Percentiles rank a stretch among this genome's conserved stretches.
Evolutionary conservation across 2,113 vertebrate genomes (phyloP).

Genomic region (Leptocoma aspasia): DNA sequence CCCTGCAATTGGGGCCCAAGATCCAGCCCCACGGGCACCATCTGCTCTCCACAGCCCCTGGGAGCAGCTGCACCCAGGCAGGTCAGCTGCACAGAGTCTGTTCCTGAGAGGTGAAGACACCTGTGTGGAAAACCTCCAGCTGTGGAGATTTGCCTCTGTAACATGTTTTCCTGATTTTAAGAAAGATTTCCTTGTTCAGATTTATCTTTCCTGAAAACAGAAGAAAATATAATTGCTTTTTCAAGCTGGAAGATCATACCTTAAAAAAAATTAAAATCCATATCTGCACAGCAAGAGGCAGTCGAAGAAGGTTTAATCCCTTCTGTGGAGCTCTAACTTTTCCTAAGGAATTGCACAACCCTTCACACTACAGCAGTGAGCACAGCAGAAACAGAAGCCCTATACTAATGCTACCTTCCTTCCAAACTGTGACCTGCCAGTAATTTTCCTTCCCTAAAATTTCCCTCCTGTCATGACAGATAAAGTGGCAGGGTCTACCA

Average conservation of each 20-base stretch:
- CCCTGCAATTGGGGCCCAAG: background rate
- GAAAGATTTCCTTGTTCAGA: background rate
- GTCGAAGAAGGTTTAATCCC: background rate
- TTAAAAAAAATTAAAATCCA: background rate
- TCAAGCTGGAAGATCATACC: background rate
- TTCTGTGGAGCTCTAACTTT: background rate
- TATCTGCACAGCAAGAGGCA: background rate
- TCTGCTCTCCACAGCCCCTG: background rate
- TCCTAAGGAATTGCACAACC: background rate
- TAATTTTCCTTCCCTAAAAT: slow-evolving; percentile 44
- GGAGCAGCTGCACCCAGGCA: background rate
- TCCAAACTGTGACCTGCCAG: slow-evolving; percentile 48
- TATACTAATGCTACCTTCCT: background rate
- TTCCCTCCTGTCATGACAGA: slow-evolving; percentile 53
- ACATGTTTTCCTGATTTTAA: background rate
- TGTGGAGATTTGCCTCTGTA: background rate
- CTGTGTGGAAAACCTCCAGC: background rate
- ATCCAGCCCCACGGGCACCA: background rate
- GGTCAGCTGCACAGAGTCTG: background rate
- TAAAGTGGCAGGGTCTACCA: slow-evolving; percentile 59
- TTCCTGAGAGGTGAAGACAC: background rate
- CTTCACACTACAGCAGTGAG: background rate
- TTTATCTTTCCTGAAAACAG: background rate
- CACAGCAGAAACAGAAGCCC: background rate
- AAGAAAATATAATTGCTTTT: background rate